Conservation (phyloP, 2,888 invertebrate genomes). For the Sphaerophoria rueppellii region DNA sequence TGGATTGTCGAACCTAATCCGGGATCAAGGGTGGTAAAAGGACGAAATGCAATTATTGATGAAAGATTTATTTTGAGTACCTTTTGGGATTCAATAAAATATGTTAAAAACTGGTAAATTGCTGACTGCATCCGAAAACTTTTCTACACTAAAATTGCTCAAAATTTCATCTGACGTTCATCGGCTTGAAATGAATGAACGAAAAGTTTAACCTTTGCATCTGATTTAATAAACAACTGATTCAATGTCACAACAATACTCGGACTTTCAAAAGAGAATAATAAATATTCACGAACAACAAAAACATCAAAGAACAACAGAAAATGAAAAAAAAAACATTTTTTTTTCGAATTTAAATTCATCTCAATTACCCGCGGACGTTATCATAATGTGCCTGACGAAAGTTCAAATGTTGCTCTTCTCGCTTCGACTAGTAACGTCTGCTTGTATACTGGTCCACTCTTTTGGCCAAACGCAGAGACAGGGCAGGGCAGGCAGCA, state of each 20-base stretch:
- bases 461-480: neutral
- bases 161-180: neutral
- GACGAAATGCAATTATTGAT: slow-evolving; percentile 14
- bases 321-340: slow-evolving; percentile 26
- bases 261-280: slow-evolving; percentile 1
- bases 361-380: slow-evolving; percentile 46
- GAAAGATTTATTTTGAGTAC: neutral
- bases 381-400: slow-evolving; percentile 43
- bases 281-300: neutral
- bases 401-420: slow-evolving; percentile 43
- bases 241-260: slow-evolving; percentile 25
- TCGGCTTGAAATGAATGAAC: neutral
- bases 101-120: neutral
- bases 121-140: neutral
- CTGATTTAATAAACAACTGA: slow-evolving; percentile 19
- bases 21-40: slow-evolving; percentile 16
- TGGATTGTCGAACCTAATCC: slow-evolving; percentile 35
- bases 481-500: neutral
- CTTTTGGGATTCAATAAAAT: neutral
- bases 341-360: slow-evolving; percentile 35
- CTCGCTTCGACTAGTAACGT: slow-evolving; percentile 33
- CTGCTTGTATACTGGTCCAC: neutral
- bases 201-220: slow-evolving; percentile 27
- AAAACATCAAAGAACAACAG: slow-evolving; percentile 24
- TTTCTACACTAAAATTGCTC: too few relatives aligned